Conservation (phyloP, 1,140 invertebrate genomes). For the Centruroides vittatus region DNA sequence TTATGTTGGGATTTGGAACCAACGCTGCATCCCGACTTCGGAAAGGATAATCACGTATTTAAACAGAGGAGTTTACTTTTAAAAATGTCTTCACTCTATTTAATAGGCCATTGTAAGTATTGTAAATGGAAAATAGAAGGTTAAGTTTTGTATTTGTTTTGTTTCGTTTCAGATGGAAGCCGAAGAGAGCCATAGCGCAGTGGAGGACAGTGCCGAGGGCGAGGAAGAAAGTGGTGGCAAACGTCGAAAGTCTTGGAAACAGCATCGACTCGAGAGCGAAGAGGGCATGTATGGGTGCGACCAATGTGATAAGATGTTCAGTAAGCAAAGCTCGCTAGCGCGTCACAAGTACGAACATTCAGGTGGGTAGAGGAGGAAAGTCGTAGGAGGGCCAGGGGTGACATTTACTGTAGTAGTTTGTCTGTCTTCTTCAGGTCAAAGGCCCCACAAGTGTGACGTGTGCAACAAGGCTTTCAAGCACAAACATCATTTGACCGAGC, state of each 20-base stretch:
- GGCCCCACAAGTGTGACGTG: constrained; percentile 94
- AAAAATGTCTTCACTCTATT: too few species aligned
- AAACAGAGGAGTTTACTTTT: too few species aligned
- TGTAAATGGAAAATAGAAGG: too few species aligned
- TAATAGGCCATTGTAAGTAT: too few species aligned
- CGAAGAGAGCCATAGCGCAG: not conserved
- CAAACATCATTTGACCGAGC: constrained; percentile 98
- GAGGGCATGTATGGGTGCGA: constrained; percentile 71
- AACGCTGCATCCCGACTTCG: too few species aligned
- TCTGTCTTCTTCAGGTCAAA: constrained; percentile 55
- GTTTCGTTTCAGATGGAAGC: too few species aligned
- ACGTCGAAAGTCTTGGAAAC: constrained; percentile 29
- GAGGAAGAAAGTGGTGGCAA: constrained; percentile 19
- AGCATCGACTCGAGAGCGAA: constrained; percentile 30
- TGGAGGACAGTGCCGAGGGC: constrained; percentile 14
- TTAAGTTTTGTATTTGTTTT: too few species aligned
- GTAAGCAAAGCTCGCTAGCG: constrained; percentile 94
- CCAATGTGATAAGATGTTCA: constrained; percentile 97
- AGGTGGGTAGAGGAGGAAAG: constrained; percentile 57
- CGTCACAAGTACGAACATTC: constrained; percentile 99
- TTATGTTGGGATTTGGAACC: too few species aligned
- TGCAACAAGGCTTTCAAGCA: constrained; percentile 99
- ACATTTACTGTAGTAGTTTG: too few species aligned
- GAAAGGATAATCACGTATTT: too few species aligned
- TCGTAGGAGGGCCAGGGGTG: too few species aligned